These are phyloP conservation scores for Pseudocheirus occidentalis DNA, from an alignment of 2,797 vertebrate species.

Conservation along the genomic window DNA sequence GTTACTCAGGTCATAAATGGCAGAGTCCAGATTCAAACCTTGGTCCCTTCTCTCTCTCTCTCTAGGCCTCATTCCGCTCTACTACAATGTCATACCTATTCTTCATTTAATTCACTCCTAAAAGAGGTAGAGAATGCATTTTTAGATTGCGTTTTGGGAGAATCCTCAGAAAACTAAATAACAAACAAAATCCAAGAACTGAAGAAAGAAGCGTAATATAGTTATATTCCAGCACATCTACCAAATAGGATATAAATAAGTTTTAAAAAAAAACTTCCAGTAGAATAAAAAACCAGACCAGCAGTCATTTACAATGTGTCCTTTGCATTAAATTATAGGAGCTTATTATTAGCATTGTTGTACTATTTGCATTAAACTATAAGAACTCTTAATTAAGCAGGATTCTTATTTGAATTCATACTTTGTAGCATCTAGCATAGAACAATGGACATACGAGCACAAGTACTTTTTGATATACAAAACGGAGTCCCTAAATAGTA, in stretches of 20 bases:
- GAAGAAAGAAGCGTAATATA: constrained; percentile 6
- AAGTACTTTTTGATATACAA: not conserved
- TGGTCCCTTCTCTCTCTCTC: not conserved
- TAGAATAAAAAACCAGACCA: constrained; percentile 9
- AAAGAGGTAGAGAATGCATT: constrained; percentile 16
- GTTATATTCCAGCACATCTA: constrained; percentile 33
- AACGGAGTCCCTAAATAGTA: not conserved
- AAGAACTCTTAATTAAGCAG: constrained; percentile 29
- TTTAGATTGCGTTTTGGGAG: not conserved
- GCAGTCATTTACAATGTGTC: not conserved
- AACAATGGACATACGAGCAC: not conserved
- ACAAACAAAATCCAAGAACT: constrained; percentile 45
- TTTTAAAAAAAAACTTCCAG: not conserved
- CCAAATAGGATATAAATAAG: constrained; percentile 7
- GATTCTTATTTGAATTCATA: not conserved
- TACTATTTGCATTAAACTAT: constrained; percentile 4
- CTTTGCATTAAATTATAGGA: no score
- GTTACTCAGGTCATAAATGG: no score
- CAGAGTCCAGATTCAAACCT: no score
- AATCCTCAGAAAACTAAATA: constrained; percentile 7
- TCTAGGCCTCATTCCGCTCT: not conserved
- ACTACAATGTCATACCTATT: not conserved
- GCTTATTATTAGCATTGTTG: no score
- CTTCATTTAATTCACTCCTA: not conserved
- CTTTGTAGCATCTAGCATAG: not conserved